phyloP scores from a whole-genome alignment of 2,797 vertebrate genomes.

The Rousettus madagascariensis region DNA sequence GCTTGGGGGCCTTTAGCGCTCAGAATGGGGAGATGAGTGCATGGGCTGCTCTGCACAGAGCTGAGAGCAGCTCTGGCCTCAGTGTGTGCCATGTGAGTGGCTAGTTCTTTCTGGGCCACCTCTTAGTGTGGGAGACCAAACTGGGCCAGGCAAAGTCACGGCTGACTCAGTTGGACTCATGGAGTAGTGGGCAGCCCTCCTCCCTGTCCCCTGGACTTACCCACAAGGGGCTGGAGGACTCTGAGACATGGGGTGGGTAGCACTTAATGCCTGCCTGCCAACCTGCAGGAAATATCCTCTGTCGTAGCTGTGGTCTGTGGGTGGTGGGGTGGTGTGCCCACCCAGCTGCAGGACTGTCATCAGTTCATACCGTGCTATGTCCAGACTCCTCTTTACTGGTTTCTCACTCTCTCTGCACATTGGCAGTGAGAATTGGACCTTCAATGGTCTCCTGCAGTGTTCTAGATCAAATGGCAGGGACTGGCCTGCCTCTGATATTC shows the following conservation, averaged over 20 bases:
- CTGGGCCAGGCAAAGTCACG: neutral
- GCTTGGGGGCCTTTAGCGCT: neutral
- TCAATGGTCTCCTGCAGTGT: neutral
- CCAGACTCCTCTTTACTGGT: neutral
- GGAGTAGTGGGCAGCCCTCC: neutral
- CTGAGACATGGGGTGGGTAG: neutral
- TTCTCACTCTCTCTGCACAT: neutral
- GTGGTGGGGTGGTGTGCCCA: neutral
- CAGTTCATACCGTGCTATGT: fast-evolving
- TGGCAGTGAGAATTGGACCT: neutral
- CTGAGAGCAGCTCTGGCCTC: neutral
- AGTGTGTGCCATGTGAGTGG: neutral
- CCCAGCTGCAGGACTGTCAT: neutral
- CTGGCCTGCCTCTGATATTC: neutral
- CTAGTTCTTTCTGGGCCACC: neutral
- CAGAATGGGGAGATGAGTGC: neutral
- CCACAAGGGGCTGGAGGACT: neutral
- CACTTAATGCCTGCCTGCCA: fast-evolving
- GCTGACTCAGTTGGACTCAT: neutral
- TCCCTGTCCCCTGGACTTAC: neutral
- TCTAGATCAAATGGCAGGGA: neutral
- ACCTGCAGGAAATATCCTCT: neutral
- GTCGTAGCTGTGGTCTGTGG: neutral
- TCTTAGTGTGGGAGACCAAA: neutral
- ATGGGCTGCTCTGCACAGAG: neutral